Evolutionary conservation across 2,797 vertebrate species (phyloP).

Genomic region (Selene dorsalis): DNA sequence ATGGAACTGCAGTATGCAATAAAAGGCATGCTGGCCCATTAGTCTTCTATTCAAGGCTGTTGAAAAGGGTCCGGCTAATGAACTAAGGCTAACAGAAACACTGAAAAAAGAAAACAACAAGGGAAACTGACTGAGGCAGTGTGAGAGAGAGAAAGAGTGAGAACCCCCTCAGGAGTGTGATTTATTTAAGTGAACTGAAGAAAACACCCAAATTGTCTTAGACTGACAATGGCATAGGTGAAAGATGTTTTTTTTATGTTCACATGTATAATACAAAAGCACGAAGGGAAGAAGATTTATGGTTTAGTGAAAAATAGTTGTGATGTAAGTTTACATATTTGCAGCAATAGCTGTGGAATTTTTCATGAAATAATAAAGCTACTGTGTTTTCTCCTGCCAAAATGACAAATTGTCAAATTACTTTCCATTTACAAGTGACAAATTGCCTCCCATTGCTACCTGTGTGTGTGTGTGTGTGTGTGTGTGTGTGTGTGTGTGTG

Average conservation of each 20-base stretch:
- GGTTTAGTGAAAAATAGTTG: slow-evolving; percentile 40
- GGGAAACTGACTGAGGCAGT: slow-evolving; percentile 46
- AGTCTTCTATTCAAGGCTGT: slow-evolving; percentile 75
- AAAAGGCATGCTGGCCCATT: slow-evolving; percentile 79
- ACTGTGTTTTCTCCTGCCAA: slow-evolving; percentile 62
- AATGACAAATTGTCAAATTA: slow-evolving; percentile 68
- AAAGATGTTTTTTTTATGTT: slow-evolving; percentile 44
- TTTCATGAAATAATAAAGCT: slow-evolving; percentile 70
- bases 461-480: slow-evolving; percentile 21
- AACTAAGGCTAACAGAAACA: slow-evolving; percentile 72
- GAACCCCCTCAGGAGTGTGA: slow-evolving; percentile 17
- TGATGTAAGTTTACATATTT: slow-evolving; percentile 58
- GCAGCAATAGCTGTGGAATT: slow-evolving; percentile 49
- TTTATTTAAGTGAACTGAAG: slow-evolving; percentile 40
- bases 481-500: slow-evolving; percentile 32
- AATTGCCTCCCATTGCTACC: slow-evolving; percentile 47
- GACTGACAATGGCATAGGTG: slow-evolving; percentile 28
- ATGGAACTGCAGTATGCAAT: slow-evolving; percentile 74
- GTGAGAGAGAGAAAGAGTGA: slow-evolving; percentile 18
- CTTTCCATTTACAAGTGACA: slow-evolving; percentile 59
- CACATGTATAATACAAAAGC: slow-evolving; percentile 22
- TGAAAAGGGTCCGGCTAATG: slow-evolving; percentile 81
- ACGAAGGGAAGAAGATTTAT: slow-evolving; percentile 35
- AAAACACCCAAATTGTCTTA: slow-evolving; percentile 33
- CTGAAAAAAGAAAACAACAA: slow-evolving; percentile 63